Evolutionary conservation across 2,888 invertebrate genomes (phyloP).

Genomic region (Brachylomia viminalis): DNA sequence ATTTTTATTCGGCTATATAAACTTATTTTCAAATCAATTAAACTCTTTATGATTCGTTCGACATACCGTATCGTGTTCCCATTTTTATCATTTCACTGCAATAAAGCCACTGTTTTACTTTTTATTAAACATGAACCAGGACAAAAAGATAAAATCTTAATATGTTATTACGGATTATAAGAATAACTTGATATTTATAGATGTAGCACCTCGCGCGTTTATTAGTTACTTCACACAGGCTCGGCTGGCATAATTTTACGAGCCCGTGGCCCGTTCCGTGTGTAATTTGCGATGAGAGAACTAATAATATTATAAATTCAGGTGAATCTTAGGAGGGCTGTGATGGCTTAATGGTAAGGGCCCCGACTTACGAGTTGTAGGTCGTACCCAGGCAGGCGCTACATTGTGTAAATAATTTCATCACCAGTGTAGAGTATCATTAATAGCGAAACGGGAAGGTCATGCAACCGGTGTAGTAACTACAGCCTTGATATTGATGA

Average conservation of each 20-base stretch:
- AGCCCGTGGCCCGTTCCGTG: constrained; percentile 38
- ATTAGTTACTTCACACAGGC: constrained; percentile 63
- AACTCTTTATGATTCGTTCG: constrained; percentile 37
- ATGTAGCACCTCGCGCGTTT: constrained; percentile 59
- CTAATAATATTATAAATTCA: background rate
- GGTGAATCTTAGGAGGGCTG: too few species aligned
- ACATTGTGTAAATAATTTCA: too few species aligned
- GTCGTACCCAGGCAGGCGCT: too few species aligned
- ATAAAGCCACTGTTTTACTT: constrained; percentile 54
- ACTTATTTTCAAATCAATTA: constrained; percentile 33
- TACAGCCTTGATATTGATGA: too few species aligned
- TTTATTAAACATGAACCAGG: constrained; percentile 50
- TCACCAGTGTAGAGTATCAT: too few species aligned
- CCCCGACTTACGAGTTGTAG: too few species aligned
- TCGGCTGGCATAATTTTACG: constrained; percentile 64
- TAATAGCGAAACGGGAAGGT: too few species aligned
- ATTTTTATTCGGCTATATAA: constrained; percentile 8
- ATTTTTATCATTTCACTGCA: constrained; percentile 24
- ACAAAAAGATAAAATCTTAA: constrained; percentile 50
- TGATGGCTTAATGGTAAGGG: too few species aligned
- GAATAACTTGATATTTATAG: constrained; percentile 64
- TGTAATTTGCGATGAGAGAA: constrained; percentile 54
- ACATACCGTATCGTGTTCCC: constrained; percentile 26
- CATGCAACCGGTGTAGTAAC: too few species aligned
- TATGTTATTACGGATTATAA: constrained; percentile 59